Percentiles rank a stretch among this genome's conserved stretches.
Conservation (phyloP, 2,113 vertebrate genomes). For the Scomber colias region DNA sequence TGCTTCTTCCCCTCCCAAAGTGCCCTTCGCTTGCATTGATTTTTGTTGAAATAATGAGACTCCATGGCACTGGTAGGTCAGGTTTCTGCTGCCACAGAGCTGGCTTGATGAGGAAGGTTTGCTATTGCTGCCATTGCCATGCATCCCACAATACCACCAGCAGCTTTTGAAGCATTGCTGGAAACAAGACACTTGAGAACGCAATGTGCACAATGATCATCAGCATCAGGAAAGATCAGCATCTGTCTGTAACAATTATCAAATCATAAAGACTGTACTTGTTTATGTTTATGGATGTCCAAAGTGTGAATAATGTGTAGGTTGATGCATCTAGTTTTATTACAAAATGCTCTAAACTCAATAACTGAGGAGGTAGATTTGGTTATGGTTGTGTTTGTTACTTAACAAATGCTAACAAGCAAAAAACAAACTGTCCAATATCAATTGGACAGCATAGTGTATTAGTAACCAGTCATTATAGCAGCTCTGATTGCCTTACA, state of each 20-base stretch:
- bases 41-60: conserved; percentile 84
- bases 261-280: background rate
- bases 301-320: background rate
- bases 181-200: conserved; percentile 39
- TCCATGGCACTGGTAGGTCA: conserved; percentile 79
- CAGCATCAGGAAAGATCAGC: conserved; percentile 11
- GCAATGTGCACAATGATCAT: conserved; percentile 1
- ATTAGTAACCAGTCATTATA: background rate
- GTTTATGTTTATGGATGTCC: background rate
- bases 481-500: background rate
- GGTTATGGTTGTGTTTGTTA: background rate
- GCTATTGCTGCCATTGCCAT: conserved; percentile 50
- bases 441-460: background rate
- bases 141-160: conserved; percentile 21
- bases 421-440: background rate
- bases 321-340: background rate
- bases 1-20: conserved; percentile 60
- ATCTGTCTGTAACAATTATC: background rate
- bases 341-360: background rate
- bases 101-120: conserved; percentile 47
- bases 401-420: background rate
- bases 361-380: background rate
- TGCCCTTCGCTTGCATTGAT: conserved; percentile 86
- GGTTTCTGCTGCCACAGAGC: conserved; percentile 75
- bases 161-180: conserved; percentile 31